Evolutionary conservation across 2,113 vertebrate genomes (phyloP).

Genomic region (Thalassoma bifasciatum): DNA sequence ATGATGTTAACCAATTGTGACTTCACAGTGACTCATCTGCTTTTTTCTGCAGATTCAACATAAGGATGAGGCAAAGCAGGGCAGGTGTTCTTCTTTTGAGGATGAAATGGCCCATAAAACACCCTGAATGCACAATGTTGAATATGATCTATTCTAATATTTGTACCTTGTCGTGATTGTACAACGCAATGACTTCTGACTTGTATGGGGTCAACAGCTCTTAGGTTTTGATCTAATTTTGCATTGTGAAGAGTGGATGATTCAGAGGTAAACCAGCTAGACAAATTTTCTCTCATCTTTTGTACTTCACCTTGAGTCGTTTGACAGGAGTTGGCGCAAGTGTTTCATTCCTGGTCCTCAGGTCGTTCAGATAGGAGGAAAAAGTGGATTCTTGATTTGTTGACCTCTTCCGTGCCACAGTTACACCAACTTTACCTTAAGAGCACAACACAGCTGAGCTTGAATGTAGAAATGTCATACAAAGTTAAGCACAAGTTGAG

Average conservation of each 20-base stretch:
- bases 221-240: background rate
- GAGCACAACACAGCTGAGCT: background rate
- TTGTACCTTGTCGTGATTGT: background rate
- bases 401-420: slow-evolving; percentile 80
- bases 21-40: background rate
- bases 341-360: slow-evolving; percentile 87
- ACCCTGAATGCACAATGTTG: background rate
- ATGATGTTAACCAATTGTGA: background rate
- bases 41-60: background rate
- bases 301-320: slow-evolving; percentile 88
- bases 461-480: background rate
- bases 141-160: background rate
- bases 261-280: background rate
- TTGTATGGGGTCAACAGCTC: background rate
- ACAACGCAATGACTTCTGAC: background rate
- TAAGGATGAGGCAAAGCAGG: background rate
- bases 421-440: slow-evolving; percentile 91
- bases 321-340: slow-evolving; percentile 89
- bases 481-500: background rate
- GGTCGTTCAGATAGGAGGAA: slow-evolving; percentile 89
- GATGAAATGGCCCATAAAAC: background rate
- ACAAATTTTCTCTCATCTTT: background rate
- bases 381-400: slow-evolving; percentile 81
- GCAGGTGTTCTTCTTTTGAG: background rate
- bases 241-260: background rate